Evolutionary conservation across 2,797 vertebrate species (phyloP).

Genomic region (Liasis olivaceus): DNA sequence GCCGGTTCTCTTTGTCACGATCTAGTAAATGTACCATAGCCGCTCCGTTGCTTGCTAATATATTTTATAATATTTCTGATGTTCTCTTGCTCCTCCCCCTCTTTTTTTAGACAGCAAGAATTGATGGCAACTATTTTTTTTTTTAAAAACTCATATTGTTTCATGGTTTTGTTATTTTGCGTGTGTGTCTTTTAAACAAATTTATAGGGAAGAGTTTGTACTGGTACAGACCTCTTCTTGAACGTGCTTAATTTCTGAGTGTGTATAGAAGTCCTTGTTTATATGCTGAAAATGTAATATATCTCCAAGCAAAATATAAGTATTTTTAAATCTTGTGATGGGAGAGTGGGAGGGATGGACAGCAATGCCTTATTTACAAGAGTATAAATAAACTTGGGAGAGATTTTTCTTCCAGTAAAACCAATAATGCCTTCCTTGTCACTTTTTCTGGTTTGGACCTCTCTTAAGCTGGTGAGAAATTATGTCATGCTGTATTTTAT

Average conservation of each 20-base stretch:
- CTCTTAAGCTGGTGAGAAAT: not conserved
- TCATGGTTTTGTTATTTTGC: not conserved
- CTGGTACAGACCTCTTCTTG: conserved; percentile 76
- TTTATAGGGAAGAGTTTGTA: conserved; percentile 66
- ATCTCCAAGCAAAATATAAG: conserved; percentile 71
- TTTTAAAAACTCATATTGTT: not conserved
- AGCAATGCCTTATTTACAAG: not conserved
- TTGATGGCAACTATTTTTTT: not conserved
- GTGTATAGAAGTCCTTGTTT: conserved; percentile 71
- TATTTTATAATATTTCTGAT: not conserved
- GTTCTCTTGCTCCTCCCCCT: not conserved
- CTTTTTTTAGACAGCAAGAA: not conserved
- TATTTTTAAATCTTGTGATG: conserved; percentile 48
- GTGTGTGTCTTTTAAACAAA: not conserved
- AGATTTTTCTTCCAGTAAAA: not conserved
- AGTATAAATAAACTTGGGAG: conserved; percentile 39
- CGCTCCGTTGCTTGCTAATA: not conserved
- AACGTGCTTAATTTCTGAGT: conserved; percentile 1
- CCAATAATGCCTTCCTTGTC: not conserved
- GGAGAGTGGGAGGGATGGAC: not conserved
- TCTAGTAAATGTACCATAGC: not conserved
- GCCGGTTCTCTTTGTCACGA: not conserved
- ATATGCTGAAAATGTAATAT: conserved; percentile 80
- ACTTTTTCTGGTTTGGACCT: not conserved
- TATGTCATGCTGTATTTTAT: not conserved